These are phyloP conservation scores for Drosophila sulfurigaster DNA, from an alignment of 1,140 invertebrate genomes.

Conservation along the genomic window DNA sequence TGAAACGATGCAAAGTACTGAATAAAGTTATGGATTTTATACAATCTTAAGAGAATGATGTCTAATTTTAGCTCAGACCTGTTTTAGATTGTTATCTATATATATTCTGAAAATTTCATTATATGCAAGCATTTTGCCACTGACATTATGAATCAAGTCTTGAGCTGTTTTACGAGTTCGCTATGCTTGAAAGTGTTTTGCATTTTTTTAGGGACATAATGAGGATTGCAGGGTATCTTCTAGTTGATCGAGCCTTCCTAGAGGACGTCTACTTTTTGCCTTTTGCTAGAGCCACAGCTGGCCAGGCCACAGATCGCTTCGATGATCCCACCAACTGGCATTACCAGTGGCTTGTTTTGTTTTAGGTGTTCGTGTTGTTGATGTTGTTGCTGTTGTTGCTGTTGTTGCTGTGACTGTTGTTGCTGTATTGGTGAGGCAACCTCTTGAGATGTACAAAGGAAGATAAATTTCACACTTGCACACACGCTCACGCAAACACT, in stretches of 20 bases:
- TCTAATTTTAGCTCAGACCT: neutral
- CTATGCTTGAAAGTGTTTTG: too few species aligned
- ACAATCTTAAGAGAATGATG: neutral
- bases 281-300: constrained; percentile 49
- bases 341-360: constrained; percentile 44
- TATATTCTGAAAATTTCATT: neutral
- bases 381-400: constrained; percentile 4
- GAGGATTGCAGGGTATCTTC: neutral
- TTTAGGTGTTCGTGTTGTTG: constrained; percentile 38
- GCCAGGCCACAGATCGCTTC: constrained; percentile 28
- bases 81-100: neutral
- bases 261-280: constrained; percentile 49
- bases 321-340: constrained; percentile 44
- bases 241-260: neutral
- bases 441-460: constrained; percentile 82
- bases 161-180: too few species aligned
- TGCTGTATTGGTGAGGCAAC: constrained; percentile 64
- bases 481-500: constrained; percentile 13
- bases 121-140: neutral
- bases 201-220: neutral
- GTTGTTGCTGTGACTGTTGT: neutral
- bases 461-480: constrained; percentile 80
- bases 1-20: too few species aligned
- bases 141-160: too few species aligned
- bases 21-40: too few species aligned